Evolutionary conservation across 2,888 invertebrate species (phyloP), one percentile per base, ranked within the genome.

Genomic region (Drosophila siamana): DNA sequence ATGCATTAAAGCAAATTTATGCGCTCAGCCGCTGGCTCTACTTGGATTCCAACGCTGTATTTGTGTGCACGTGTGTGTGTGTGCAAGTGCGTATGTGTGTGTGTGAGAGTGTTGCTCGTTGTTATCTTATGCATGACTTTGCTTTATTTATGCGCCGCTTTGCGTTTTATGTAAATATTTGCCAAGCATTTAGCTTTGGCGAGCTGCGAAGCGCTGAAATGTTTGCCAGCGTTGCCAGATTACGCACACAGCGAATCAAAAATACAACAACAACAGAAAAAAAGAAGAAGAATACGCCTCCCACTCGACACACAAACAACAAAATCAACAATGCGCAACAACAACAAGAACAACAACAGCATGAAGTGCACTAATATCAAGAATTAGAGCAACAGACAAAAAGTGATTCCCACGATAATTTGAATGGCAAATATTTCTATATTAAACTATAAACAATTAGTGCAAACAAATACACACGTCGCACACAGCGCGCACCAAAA

Each of bases 381-480:
- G 62, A 74, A 74, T 78, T 69, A 57, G 48, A 69, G 74, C 40
- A 74, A 60, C 69, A 68, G 44, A 51, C 52, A 30, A 47, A 63
- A 76, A 71, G 50, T 78, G 69, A 70, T 83, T 81, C 66, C 67
- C 86, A 71, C 83, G 88, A 70, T 84, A 88, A 89, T 84, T 84
- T 89, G 55, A 71, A 78, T 88, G 70, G 51, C 66, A 89, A 83
- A 89, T 84, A 84, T 84, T 84, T 84, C 86, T 70, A 87, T 72
- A 70, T 81, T 52, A 75, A 87, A 89, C 88, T 82, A 81, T 81
- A 87, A 87, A 87, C 83, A 85, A 89, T 83, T 89, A 83, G 82
- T 65, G 75, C 65, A 85, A 83, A 85, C 80, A 88, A 82, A 87
- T 74, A 73, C 63, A 73, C 63, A 61, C 26, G 50, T 50, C 62